Conservation (phyloP, 2,888 invertebrate genomes). For the Drosophila greeni region DNA sequence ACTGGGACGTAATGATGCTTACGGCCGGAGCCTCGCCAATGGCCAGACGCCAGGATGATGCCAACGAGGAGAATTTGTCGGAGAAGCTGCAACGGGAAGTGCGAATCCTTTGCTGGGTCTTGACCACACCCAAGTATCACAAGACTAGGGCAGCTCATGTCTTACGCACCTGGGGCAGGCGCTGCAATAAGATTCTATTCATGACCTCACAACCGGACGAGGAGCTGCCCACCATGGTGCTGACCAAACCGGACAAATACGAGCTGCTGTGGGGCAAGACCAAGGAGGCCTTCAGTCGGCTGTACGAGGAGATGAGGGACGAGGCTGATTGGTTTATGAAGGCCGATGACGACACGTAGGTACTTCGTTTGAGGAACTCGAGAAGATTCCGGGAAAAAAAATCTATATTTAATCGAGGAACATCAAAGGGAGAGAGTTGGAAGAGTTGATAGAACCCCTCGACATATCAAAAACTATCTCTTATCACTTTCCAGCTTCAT, state of each 20-base stretch:
- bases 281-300: constrained; percentile 92
- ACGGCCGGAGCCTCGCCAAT: constrained; percentile 4
- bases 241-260: constrained; percentile 87
- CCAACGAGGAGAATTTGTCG: constrained; percentile 80
- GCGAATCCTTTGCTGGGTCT: constrained; percentile 95
- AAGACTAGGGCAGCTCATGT: constrained; percentile 92
- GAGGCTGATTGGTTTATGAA: constrained; percentile 98
- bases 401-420: not conserved
- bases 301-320: constrained; percentile 88
- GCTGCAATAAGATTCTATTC: constrained; percentile 93
- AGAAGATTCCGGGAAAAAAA: not conserved
- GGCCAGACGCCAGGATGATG: not conserved
- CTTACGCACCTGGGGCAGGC: constrained; percentile 94
- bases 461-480: not conserved
- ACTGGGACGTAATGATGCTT: constrained; percentile 48
- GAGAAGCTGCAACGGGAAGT: constrained; percentile 86
- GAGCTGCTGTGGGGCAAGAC: constrained; percentile 97
- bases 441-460: too few relatives aligned
- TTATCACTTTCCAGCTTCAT: not conserved
- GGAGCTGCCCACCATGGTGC: constrained; percentile 87
- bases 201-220: constrained; percentile 89
- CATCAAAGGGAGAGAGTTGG: not conserved
- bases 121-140: constrained; percentile 95
- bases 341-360: constrained; percentile 98
- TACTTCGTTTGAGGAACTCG: not conserved